phyloP scores from a whole-genome alignment of 2,888 invertebrate species.

The Cyaniris semiargus region DNA sequence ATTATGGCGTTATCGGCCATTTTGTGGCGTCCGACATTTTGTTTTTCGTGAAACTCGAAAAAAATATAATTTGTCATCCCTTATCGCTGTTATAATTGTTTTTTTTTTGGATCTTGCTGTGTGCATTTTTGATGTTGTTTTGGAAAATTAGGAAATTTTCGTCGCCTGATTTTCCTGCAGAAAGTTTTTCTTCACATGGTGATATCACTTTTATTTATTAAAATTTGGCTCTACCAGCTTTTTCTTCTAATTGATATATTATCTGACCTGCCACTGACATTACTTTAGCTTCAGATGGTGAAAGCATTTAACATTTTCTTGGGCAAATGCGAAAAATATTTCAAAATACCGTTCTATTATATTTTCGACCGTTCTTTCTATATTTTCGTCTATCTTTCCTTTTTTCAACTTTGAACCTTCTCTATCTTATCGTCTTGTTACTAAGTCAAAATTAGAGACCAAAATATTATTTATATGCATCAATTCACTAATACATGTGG shows the following conservation, averaged over 20 bases:
- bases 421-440: neutral
- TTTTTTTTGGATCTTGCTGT: conserved; percentile 50
- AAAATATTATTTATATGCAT: neutral
- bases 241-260: neutral
- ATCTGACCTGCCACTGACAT: neutral
- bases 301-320: too few species aligned
- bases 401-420: neutral
- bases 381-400: neutral
- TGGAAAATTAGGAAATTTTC: neutral
- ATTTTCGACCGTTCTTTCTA: too few species aligned
- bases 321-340: too few species aligned
- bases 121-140: conserved; percentile 38
- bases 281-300: too few species aligned
- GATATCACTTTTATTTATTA: too few species aligned
- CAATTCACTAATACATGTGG: neutral
- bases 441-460: neutral
- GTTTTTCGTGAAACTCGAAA: conserved; percentile 59
- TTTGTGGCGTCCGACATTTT: conserved; percentile 47
- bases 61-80: conserved; percentile 60
- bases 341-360: too few species aligned
- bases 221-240: neutral
- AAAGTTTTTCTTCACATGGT: neutral
- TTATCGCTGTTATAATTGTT: conserved; percentile 54
- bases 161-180: neutral
- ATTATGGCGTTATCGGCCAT: conserved; percentile 39